A percentile compares a stretch with the other conserved stretches of the same genome.
Evolutionary conservation across 2,888 invertebrate genomes (phyloP).

Genomic region (Napeogenes inachia): DNA sequence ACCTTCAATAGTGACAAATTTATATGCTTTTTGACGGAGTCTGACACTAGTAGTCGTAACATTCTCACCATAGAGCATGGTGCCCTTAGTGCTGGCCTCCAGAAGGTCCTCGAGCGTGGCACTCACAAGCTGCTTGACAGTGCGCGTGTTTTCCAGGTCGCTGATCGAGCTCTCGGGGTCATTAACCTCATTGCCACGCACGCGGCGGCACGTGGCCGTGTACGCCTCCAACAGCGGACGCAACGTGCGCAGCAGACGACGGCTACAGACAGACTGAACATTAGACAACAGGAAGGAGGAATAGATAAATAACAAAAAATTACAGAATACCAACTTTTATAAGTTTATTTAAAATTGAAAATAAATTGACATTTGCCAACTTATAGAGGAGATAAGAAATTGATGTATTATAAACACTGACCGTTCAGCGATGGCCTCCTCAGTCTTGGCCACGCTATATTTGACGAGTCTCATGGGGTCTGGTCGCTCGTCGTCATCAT

Average conservation of each 20-base stretch:
- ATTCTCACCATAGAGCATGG: conserved; percentile 78
- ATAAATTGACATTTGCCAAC: too few relatives aligned
- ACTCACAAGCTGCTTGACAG: conserved; percentile 83
- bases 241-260: conserved; percentile 77
- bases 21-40: too few relatives aligned
- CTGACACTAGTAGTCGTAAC: too few relatives aligned
- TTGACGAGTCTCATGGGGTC: conserved; percentile 44
- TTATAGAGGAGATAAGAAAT: not conserved
- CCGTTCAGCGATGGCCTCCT: conserved; percentile 57
- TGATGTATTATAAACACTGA: conserved; percentile 23
- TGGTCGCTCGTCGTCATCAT: conserved; percentile 42
- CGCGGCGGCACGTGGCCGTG: conserved; percentile 71
- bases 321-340: too few relatives aligned
- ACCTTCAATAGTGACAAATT: too few relatives aligned
- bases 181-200: conserved; percentile 78
- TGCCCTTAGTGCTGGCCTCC: conserved; percentile 77
- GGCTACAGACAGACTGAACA: conserved; percentile 47
- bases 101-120: conserved; percentile 82
- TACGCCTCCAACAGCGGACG: conserved; percentile 87
- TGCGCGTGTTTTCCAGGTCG: conserved; percentile 79
- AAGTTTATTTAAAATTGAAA: too few relatives aligned
- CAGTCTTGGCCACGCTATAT: conserved; percentile 43
- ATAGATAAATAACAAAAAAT: not conserved
- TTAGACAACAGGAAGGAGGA: not conserved
- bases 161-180: conserved; percentile 81